Base-by-base conservation (phyloP, 1,140 invertebrate species). In the Amphibalanus amphitrite region DNA sequence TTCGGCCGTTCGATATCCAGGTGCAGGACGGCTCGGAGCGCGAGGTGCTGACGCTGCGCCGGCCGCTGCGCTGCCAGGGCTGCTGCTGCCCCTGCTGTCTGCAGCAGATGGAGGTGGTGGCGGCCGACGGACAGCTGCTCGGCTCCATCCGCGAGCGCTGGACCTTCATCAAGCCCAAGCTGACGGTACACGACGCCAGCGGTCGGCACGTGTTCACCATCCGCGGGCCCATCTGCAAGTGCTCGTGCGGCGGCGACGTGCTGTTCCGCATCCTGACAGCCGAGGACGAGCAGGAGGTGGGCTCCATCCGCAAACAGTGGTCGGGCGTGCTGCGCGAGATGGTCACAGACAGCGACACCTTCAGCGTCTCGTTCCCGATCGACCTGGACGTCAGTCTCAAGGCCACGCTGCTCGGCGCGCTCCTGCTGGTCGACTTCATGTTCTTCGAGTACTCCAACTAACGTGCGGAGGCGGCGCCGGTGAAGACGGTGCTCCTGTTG, bases 81-180 rank as follows among this genome's bases (percentile, higher is more conserved):
- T 79, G 76, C n/a, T 75, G 79, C 40, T 80, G 77, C 73, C 78
- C 78, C 70, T 82, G 81, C 72, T 81, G 74, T 67, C 73, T 80
- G 65, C 78, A 80, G 74, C 78, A 80, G 73, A 78, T 77, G 1
- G 67, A 65, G 59, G 69, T 59, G 70, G 28, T 65, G 68, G 47
- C n/a, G 64, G 74, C 76, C 13, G 74, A 76, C 13, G 29, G 38
- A 13, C 68, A 30, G 38, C 10, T 30, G 68, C 15, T 94, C 67
- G 92, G 93, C 29, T 86, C 83, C 8, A 84, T 96, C 13, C 84
- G 88, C 73, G 91, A 97, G 83, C 86, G 92, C 72, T 95, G 91
- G 91, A 90, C 86, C 70, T 82, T 92, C 65, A 88, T 86, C 76
- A 84, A 83, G 67, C 91, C 93, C 1, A 84, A 84, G 59, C 95